Conservation (phyloP, 2,113 vertebrate genomes). For the Myrmecophaga tridactyla region DNA sequence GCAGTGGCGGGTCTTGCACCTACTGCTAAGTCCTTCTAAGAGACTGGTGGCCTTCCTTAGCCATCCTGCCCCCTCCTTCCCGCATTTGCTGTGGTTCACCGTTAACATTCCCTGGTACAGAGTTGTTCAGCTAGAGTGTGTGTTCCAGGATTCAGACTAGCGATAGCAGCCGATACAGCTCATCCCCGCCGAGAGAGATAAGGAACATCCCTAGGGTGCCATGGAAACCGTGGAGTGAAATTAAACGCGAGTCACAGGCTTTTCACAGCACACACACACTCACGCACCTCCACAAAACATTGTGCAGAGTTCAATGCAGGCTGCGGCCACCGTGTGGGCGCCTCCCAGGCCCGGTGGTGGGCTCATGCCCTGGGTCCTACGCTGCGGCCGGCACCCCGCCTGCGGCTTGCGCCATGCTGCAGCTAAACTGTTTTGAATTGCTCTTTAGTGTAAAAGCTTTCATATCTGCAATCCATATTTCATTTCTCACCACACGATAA, state of each 20-base stretch:
- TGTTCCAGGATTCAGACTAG: neutral
- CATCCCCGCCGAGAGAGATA: neutral
- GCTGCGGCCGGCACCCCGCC: neutral
- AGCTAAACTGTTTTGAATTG: neutral
- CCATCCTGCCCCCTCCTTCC: neutral
- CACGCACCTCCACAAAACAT: neutral
- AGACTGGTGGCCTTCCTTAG: rapidly evolving
- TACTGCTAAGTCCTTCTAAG: too few species aligned
- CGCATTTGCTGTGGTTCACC: neutral
- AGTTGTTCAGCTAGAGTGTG: rapidly evolving
- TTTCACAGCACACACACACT: neutral
- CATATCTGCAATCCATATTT: conserved; percentile 12
- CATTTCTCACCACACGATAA: conserved; percentile 50
- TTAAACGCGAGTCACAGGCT: neutral
- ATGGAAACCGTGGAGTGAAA: neutral
- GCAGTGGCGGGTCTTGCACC: neutral
- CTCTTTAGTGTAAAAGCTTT: neutral
- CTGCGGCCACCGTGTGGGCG: rapidly evolving
- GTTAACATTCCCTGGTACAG: rapidly evolving
- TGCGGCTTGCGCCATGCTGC: rapidly evolving
- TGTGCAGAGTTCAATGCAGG: neutral
- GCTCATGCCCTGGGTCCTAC: too few species aligned
- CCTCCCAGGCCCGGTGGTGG: rapidly evolving
- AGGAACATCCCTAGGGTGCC: neutral
- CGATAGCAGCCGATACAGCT: neutral